Evolutionary conservation across 2,113 vertebrate species (phyloP), one percentile per base, ranked within the genome.

Genomic region (Rhinoderma darwinii): DNA sequence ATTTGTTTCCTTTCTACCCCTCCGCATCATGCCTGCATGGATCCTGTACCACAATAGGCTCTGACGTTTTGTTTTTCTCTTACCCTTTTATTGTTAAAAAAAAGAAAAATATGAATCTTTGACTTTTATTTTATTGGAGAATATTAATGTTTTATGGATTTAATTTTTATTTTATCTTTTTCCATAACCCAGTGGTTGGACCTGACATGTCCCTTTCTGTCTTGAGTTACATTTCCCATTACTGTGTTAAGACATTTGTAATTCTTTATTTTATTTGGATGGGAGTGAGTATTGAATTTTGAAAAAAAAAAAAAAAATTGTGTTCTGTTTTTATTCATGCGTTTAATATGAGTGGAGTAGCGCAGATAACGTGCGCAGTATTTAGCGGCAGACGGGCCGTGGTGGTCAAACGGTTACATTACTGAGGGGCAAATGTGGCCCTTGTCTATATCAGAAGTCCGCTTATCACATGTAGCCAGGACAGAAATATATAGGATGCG

Each of bases 181-280:
- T 76, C 91, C 94, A 92, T 93, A 92, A 86, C 90, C 92, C 88
- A 14, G 88, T 84, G 89, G 92, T 84, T 90, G 79, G 9, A 18
- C 9, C 14, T 18, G 56, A 56, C 56, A 11, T 14, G 1, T 9
- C 35, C 56, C 18, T 68, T 70, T 68, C 15, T 35, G 9, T 79
- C 20, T n/a, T 37, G 25, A 89, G 87, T 91, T 90, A 89, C 89
- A 84, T 4, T 94, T 89, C 91, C 94, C 91, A 92, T 89, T 92
- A 83, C 89, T 90, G 91, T 94, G 92, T 92, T 92, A 88, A 78
- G 91, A 90, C 89, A 90, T 91, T 92, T 92, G 89, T 92, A 93
- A 90, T 94, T 94, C 91, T 95, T 95, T 95, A 93, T 94, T 94
- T 92, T 95, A 95, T 95, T 94, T 94, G 90, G 92, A 92, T 94